Percentiles rank a stretch among this genome's conserved stretches.
Conservation (phyloP, 2,113 vertebrate species). For the Dipodomys spectabilis region DNA sequence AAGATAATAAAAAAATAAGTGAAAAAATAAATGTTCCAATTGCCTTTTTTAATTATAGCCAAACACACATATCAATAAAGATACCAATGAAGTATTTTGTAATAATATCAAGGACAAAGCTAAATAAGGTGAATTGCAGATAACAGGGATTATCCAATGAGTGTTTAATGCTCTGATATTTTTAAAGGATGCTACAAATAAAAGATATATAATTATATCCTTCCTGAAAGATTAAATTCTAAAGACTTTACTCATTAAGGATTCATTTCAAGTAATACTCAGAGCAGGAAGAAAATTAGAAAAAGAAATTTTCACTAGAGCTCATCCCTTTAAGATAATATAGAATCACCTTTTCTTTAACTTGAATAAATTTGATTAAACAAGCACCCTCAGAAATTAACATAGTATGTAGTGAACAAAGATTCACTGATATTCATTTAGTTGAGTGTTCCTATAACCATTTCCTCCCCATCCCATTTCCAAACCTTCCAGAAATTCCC, state of each 20-base stretch:
- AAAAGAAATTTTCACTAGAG: slow-evolving; percentile 73
- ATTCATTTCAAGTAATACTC: slow-evolving; percentile 73
- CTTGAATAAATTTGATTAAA: slow-evolving; percentile 57
- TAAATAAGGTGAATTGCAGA: slow-evolving; percentile 1
- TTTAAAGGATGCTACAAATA: slow-evolving; percentile 54
- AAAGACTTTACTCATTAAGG: slow-evolving; percentile 79
- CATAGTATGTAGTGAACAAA: not conserved
- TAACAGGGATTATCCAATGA: slow-evolving; percentile 22
- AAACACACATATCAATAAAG: slow-evolving; percentile 35
- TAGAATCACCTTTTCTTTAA: slow-evolving; percentile 75
- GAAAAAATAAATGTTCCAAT: slow-evolving; percentile 50
- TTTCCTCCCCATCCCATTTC: not conserved
- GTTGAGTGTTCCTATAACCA: not conserved
- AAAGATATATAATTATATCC: slow-evolving; percentile 69
- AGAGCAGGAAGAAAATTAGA: slow-evolving; percentile 69
- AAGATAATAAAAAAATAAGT: not conserved
- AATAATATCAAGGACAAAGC: slow-evolving; percentile 16
- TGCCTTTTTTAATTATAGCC: slow-evolving; percentile 12
- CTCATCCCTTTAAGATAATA: slow-evolving; percentile 65
- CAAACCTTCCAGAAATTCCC: not conserved
- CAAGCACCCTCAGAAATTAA: slow-evolving; percentile 49
- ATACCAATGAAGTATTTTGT: not conserved
- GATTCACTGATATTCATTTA: not conserved
- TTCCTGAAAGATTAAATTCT: slow-evolving; percentile 63
- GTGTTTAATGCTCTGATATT: slow-evolving; percentile 52